Evolutionary conservation across 2,888 invertebrate species (phyloP), one percentile per base, ranked within the genome.

Genomic region (Pherbina coryleti): DNA sequence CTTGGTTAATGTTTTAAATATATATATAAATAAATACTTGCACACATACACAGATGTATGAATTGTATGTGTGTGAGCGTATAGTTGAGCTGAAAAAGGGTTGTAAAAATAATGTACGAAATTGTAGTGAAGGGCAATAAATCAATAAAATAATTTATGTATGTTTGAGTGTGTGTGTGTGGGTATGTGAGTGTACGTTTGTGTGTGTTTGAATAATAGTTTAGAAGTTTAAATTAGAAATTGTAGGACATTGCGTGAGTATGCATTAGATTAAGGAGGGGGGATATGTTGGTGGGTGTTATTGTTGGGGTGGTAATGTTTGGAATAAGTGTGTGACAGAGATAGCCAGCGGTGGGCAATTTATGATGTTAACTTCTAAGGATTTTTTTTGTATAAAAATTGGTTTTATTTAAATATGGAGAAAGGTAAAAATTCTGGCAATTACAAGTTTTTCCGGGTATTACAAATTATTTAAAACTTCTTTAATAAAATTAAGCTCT

Each of bases 1-100:
- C 28, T 60, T 60, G 71, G 69, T 74, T 77, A 74, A 74, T 75
- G 57, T 75, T 74, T 77, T 75, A 57, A 73, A 75, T 67, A 71
- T 60, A 67, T 51, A 28, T 22, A 60, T 60, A 28, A 34, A 66
- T 19, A 55, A 19, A 55, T 22, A 55, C 55, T 55, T 22, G 34
- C 66, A 25, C 17, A 57, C 7, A 17, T 11, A 78, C 57, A 67
- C 22, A 34, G 51, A 28, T 66, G 14, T 49, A 64, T 53, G 51
- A 22, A 70, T n/a, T n/a, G n/a, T 76, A 28, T 60, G 71, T 66
- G 17, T 66, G 17, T 51, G 31, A 57, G 73, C 25, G 25, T 28
- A 34, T 14, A 51, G 49, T 25, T 69, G 5, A 51, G 67, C 22
- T 66, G 28, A 25, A 49, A 69, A 69, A 69, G 69, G 69, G 69